phyloP scores from a whole-genome alignment of 2,888 invertebrate species.

The Ophioninae sp. region DNA sequence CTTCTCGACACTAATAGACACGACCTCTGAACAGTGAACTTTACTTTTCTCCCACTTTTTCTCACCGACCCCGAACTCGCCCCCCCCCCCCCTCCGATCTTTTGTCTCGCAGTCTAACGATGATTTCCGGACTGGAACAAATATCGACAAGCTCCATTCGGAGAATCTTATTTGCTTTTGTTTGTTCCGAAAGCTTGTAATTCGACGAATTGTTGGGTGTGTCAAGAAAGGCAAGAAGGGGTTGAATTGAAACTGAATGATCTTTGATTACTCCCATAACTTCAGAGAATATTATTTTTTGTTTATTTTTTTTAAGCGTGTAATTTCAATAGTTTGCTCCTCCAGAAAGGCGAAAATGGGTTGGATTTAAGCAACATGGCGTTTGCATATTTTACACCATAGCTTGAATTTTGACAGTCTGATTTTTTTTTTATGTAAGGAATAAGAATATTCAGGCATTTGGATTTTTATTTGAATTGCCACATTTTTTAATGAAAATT shows the following conservation, averaged over 20 bases:
- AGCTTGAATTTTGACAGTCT: neutral
- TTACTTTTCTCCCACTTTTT: constrained; percentile 49
- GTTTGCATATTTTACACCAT: neutral
- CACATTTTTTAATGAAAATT: neutral
- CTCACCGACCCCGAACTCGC: neutral
- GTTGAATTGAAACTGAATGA: too few species aligned
- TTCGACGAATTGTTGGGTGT: neutral
- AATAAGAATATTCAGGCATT: neutral
- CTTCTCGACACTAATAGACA: constrained; percentile 60
- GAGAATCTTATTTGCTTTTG: constrained; percentile 3
- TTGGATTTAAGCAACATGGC: neutral
- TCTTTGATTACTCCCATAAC: too few species aligned
- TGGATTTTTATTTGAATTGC: neutral
- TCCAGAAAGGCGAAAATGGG: too few species aligned
- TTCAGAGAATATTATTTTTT: too few species aligned
- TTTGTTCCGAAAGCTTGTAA: constrained; percentile 3
- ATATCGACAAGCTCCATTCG: constrained; percentile 13
- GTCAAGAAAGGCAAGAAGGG: neutral
- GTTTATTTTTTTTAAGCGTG: too few species aligned
- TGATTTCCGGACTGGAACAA: neutral
- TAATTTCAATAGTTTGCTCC: too few species aligned
- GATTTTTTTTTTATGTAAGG: neutral
- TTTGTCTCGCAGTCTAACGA: constrained; percentile 27
- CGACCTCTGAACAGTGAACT: constrained; percentile 57
- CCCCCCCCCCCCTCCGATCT: neutral